phyloP scores from a whole-genome alignment of 1,140 invertebrate species.

The Drosophila pallidifrons region DNA sequence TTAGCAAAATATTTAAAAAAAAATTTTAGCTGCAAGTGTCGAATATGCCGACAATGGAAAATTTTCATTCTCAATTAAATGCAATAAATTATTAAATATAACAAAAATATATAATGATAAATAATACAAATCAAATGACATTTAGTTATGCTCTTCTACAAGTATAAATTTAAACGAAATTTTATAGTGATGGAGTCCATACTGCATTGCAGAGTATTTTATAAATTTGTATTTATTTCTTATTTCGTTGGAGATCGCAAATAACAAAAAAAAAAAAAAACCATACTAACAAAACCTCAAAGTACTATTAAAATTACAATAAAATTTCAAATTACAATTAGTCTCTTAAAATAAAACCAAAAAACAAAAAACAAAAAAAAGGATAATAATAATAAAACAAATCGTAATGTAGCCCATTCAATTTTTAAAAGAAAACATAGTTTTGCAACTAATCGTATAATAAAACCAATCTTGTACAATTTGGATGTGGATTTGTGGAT shows the following conservation, averaged over 20 bases:
- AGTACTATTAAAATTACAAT: conserved; percentile 32
- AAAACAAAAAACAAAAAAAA: conserved; percentile 26
- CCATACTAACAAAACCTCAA: conserved; percentile 25
- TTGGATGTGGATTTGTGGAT: conserved; percentile 27
- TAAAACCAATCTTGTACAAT: conserved; percentile 63
- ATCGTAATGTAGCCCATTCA: conserved; percentile 75
- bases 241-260: conserved; percentile 14
- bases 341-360: conserved; percentile 47
- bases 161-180: conserved; percentile 75
- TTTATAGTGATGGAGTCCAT: conserved; percentile 62
- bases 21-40: conserved; percentile 73
- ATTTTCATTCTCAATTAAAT: conserved; percentile 42
- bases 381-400: conserved; percentile 41
- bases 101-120: conserved; percentile 28
- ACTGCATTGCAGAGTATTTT: conserved; percentile 61
- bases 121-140: conserved; percentile 36
- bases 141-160: conserved; percentile 80
- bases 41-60: conserved; percentile 20
- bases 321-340: conserved; percentile 46
- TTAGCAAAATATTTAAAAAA: conserved; percentile 82
- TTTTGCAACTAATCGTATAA: conserved; percentile 65
- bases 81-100: conserved; percentile 43
- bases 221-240: conserved; percentile 69
- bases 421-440: conserved; percentile 70
- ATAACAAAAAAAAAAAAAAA: not conserved